These are phyloP conservation scores for Menidia menidia DNA, from an alignment of 2,797 vertebrate genomes.

Conservation along the genomic window DNA sequence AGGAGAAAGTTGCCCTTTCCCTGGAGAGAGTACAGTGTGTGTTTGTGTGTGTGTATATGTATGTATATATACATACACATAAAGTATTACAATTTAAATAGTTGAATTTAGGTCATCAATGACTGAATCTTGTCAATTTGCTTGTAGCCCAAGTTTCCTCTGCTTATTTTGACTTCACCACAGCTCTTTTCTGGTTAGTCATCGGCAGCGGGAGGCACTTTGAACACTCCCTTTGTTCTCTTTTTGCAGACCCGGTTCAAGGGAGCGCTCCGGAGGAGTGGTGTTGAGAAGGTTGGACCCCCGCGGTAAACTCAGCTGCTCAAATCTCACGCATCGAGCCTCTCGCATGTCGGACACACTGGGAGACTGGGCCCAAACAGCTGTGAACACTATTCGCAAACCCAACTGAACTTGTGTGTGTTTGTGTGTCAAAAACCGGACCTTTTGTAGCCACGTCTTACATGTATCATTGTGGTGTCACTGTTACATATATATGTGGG, in stretches of 20 bases:
- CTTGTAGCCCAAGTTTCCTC: too few species aligned
- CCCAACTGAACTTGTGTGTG: conserved; percentile 55
- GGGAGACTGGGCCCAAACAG: conserved; percentile 76
- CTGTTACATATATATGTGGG: conserved; percentile 51
- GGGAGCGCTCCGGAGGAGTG: conserved; percentile 47
- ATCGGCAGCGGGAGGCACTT: neutral
- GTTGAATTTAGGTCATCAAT: too few species aligned
- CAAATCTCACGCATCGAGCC: conserved; percentile 75
- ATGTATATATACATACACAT: too few species aligned
- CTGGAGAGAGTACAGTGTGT: too few species aligned
- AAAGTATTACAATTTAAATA: too few species aligned
- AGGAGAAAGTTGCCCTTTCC: too few species aligned
- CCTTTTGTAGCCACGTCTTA: conserved; percentile 47
- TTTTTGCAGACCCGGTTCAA: conserved; percentile 56
- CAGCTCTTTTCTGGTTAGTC: neutral
- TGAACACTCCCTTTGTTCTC: neutral
- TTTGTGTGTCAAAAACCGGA: conserved; percentile 33
- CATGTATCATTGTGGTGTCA: conserved; percentile 31
- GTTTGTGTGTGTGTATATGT: too few species aligned
- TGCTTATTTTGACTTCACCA: neutral
- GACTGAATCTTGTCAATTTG: too few species aligned
- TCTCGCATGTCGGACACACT: conserved; percentile 65
- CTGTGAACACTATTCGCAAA: conserved; percentile 73
- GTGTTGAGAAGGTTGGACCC: conserved; percentile 77
- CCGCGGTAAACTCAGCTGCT: conserved; percentile 71